Evolutionary conservation across 2,888 invertebrate genomes (phyloP), one percentile per base, ranked within the genome.

Genomic region (Pseudococcus jackbeardsleyi): DNA sequence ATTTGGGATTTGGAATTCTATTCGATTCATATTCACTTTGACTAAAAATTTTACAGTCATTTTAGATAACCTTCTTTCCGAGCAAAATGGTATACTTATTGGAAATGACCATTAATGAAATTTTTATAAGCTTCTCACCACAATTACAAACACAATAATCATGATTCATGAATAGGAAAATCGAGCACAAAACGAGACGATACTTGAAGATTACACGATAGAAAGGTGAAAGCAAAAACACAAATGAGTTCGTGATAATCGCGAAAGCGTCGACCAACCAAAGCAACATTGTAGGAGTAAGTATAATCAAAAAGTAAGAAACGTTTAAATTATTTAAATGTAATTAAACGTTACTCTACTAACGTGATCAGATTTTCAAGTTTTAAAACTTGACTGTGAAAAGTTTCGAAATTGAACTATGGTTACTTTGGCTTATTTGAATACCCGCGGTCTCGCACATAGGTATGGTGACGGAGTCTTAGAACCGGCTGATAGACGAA

Each of bases 281-380:
- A 17, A 0, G 50, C 17, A 17, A 50, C 50, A 15, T 46, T 8
- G 50, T 17, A 50, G 50, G 15, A 39, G 26, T 33, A 33, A 39
- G 26, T 33, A 33, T 77, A 77, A 77, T 77, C 77, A 77, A 77
- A 77, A 77, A 77, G 77, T 77, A 77, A 1, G 26, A 33, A 19
- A 64, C 39, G 77, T 11, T 33, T 77, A 77, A 77, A 77, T 77
- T 77, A 77, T 77, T 77, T 77, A 77, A 77, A 77, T 77, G 77
- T 33, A 39, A 77, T 77, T 77, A 77, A 77, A 77, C 39, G 39
- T 77, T 77, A 77, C 77, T 77, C 11, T 17, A 77, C 77, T 77
- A 77, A 77, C 77, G 77, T 77, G 77, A 77, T 77, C 77, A 77
- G 77, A 77, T 77, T 77, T 77, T 77, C 77, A 77, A 77, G 77